Conservation (phyloP, 2,888 invertebrate species). For the Esperia sulphurella region DNA sequence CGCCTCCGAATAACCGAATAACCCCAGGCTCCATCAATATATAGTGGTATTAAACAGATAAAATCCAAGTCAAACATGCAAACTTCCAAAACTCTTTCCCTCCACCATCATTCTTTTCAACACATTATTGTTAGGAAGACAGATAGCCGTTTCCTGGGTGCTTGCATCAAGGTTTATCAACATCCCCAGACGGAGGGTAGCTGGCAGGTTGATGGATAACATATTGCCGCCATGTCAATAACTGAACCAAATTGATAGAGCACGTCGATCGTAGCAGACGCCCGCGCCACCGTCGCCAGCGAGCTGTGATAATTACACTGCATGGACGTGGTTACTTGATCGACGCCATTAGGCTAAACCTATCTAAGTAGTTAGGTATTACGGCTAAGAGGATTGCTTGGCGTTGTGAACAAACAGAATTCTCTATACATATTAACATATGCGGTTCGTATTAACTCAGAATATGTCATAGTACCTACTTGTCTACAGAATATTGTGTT, state of each 20-base stretch:
- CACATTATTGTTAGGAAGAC: background rate
- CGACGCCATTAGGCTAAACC: background rate
- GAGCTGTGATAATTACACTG: slow-evolving; percentile 3
- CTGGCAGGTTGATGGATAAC: slow-evolving; percentile 61
- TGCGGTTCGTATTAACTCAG: too few relatives aligned
- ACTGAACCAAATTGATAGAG: slow-evolving; percentile 65
- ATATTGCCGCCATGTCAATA: slow-evolving; percentile 52
- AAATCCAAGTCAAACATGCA: background rate
- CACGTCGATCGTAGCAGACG: slow-evolving; percentile 31
- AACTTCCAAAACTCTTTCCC: background rate
- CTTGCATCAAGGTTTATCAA: slow-evolving; percentile 18
- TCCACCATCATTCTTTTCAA: background rate
- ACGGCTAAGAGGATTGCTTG: background rate
- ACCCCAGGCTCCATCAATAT: too few relatives aligned
- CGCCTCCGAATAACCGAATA: too few relatives aligned
- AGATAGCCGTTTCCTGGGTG: background rate
- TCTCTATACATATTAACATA: too few relatives aligned
- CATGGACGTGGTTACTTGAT: background rate
- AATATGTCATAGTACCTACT: too few relatives aligned
- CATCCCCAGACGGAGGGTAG: slow-evolving; percentile 18
- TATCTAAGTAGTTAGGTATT: background rate
- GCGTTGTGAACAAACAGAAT: too few relatives aligned
- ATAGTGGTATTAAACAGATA: background rate
- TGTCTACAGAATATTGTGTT: too few relatives aligned
- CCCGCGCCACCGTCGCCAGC: background rate